A percentile compares a stretch with the other conserved stretches of the same genome.
phyloP scores from a whole-genome alignment of 2,113 vertebrate genomes.

The Oreocharis arfaki region DNA sequence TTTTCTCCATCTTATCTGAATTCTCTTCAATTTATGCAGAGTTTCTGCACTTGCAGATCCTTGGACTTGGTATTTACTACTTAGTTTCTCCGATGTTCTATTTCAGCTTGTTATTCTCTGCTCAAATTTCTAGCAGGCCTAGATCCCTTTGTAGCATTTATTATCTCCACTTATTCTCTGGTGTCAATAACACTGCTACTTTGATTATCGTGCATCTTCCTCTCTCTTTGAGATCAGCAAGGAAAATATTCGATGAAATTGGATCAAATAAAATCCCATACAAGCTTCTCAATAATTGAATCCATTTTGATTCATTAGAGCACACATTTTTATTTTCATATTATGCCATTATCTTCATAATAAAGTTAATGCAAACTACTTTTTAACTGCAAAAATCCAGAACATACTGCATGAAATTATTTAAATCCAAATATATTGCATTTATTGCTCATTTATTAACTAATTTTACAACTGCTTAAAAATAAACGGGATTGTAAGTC shows the following conservation, averaged over 20 bases:
- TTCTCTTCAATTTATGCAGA: neutral
- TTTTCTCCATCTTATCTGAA: neutral
- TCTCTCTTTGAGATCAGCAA: neutral
- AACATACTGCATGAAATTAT: neutral
- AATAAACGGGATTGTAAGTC: neutral
- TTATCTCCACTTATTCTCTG: neutral
- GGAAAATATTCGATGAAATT: neutral
- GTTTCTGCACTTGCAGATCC: neutral
- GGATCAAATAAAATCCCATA: constrained; percentile 38
- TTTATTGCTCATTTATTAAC: neutral
- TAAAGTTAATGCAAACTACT: neutral
- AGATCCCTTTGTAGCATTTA: neutral
- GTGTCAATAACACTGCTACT: neutral
- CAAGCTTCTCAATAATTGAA: constrained; percentile 16
- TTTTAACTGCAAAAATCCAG: constrained; percentile 20
- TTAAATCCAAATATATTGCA: neutral
- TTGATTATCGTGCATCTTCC: neutral
- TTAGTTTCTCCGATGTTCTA: neutral
- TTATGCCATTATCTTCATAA: neutral
- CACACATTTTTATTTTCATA: neutral
- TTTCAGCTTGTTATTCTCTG: neutral
- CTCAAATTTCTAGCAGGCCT: neutral
- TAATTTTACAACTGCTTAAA: neutral
- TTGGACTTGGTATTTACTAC: neutral
- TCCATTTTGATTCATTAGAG: neutral